phyloP scores from a whole-genome alignment of 2,797 vertebrate genomes.

The Kryptolebias ocellatus region DNA sequence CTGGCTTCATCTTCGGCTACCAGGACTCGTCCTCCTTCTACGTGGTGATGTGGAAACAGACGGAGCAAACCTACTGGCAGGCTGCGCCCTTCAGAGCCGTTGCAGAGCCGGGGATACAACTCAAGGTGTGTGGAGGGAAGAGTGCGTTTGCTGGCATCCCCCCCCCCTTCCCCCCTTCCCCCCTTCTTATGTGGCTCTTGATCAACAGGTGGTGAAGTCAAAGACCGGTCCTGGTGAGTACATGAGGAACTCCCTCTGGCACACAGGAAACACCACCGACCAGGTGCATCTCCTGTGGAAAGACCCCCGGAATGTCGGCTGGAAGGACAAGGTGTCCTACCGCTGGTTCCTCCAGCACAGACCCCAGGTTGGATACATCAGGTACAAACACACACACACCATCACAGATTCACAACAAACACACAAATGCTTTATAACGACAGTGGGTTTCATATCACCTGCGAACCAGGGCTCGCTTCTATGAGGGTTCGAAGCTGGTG shows the following conservation, averaged over 20 bases:
- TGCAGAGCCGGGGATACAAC: conserved; percentile 96
- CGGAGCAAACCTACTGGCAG: conserved; percentile 99
- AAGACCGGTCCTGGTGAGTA: conserved; percentile 95
- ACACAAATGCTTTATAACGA: neutral
- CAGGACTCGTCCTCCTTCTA: conserved; percentile 99
- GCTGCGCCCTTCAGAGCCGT: conserved; percentile 96
- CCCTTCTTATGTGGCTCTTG: neutral
- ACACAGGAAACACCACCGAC: conserved; percentile 91
- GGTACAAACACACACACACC: conserved; percentile 78
- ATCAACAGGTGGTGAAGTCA: conserved; percentile 92
- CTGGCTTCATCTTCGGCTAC: conserved; percentile 98
- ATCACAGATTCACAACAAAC: neutral
- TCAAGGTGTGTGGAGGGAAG: conserved; percentile 89
- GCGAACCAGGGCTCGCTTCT: conserved; percentile 88
- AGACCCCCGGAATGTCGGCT: conserved; percentile 95
- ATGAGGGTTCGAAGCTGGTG: conserved; percentile 91
- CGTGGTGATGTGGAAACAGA: conserved; percentile 99
- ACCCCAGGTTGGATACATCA: conserved; percentile 97
- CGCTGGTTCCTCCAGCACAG: conserved; percentile 98
- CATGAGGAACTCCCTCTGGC: conserved; percentile 97
- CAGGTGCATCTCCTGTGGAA: conserved; percentile 98
- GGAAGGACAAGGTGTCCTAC: conserved; percentile 99
- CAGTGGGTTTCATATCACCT: conserved; percentile 15
- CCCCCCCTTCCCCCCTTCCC: too few relatives aligned
- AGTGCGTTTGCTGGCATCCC: conserved; percentile 22